Evolutionary conservation across 2,797 vertebrate species (phyloP), one percentile per base, ranked within the genome.

Genomic region (Urophycis tenuis): DNA sequence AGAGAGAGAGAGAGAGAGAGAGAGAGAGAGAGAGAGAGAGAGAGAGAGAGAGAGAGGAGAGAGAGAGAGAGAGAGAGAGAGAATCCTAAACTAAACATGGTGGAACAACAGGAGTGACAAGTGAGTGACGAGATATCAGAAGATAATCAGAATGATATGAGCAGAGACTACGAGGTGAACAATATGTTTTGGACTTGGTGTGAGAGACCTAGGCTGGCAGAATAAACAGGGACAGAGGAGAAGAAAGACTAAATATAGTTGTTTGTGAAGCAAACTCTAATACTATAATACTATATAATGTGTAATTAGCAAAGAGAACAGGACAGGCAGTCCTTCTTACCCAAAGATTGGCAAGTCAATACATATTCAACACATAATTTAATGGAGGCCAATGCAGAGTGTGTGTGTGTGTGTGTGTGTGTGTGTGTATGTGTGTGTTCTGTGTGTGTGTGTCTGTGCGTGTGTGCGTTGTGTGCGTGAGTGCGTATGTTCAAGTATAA

Each of bases 341-440:
- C 60, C n/a, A 67, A 67, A 67, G 10, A 67, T 67, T 67, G 60
- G 60, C 60, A 29, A 12, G 60, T 25, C 25, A 29, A 29, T 25
- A 29, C 60, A 29, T n/a, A 60, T n/a, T 64, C 60, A 67, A 67
- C 60, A 67, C n/a, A 11, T 67, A 9, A 67, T 29, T 67, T 31
- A 32, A 22, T 39, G n/a, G 25, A 41, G 22, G 72, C 25, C 25
- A 39, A 45, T 53, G 29, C 41, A 30, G 35, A 71, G 69, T 41
- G 72, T 71, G n/a, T 33, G 75, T 31, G 33, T 70, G 74, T 34
- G 71, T 81, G 34, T 39, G 36, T 39, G 36, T 39, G 36, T 39
- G 36, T 45, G 12, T 39, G 36, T 39, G 36, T 39, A 10, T 39
- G 36, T 39, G 36, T 39, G 36, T 39, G 36, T 39, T 19, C 4